Base-by-base conservation (phyloP, 2,797 vertebrate species). In the Tiaroga cobitis region DNA sequence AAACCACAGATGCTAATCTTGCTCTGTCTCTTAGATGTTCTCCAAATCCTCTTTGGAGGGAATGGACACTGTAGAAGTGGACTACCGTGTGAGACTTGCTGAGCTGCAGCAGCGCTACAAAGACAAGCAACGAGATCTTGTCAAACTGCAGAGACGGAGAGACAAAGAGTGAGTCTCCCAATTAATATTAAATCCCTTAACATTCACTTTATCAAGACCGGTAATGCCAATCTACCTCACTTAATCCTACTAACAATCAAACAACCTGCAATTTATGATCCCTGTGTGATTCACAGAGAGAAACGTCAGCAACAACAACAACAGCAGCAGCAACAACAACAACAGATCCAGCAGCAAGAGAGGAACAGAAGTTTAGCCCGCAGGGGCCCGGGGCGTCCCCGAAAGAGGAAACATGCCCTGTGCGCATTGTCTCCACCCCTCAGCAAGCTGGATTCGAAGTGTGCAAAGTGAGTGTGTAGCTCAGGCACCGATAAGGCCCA, bases 81-180 rank as follows among this genome's bases (percentile, higher is more conserved):
- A 99, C 74, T 98, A 97, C 91, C 96, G 98, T 3, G 95, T 99
- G 93, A 94, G 93, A 83, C 94, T 99, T 90, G 97, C 98, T 0
- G 98, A 99, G 94, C 94, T 99, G 87, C 98, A 99, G 95, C 95
- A 95, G 87, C 95, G 93, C 0, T 99, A 98, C 91, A 98, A 97
- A 92, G 97, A 98, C 90, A 98, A 98, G 92, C 98, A 99, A 93
- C 92, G 97, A 21, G 97, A 99, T 92, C 90, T 99, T 92, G 95
- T 95, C 92, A 97, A 96, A 90, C 94, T 99, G 88, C 98, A 99
- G 95, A 93, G 96, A 68, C 96, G 95, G 85, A 93, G 95, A 54
- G 97, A 99, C 89, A 96, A 96, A 0, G 97, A 96, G 98, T 99
- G 94, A 96, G 97, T 94, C 51, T 70, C 46, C 15, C 10, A 56